Evolutionary conservation across 1,140 invertebrate genomes (phyloP).

Genomic region (Drosophila sp.): DNA sequence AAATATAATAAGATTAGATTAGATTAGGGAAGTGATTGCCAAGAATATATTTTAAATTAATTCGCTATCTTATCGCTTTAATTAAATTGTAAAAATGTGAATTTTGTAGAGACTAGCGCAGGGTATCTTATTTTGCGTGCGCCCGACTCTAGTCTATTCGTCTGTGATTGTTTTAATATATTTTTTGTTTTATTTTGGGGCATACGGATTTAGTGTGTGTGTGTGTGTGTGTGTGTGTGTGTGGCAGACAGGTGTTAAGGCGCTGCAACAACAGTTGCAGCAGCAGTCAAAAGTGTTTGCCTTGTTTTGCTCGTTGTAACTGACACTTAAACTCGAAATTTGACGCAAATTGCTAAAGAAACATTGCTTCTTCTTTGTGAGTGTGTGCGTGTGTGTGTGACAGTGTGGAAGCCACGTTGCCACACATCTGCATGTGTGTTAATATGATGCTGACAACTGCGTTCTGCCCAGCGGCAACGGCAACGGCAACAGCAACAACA

Average conservation of each 20-base stretch:
- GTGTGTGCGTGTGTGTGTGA: not conserved
- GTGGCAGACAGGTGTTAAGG: slow-evolving; percentile 47
- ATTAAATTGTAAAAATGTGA: too few species aligned
- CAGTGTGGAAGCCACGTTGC: not conserved
- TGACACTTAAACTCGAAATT: slow-evolving; percentile 82
- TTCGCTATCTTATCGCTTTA: too few species aligned
- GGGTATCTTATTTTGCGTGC: too few species aligned
- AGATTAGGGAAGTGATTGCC: too few species aligned
- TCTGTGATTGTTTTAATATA: too few species aligned
- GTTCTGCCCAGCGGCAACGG: slow-evolving; percentile 9
- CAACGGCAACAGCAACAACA: slow-evolving; percentile 23
- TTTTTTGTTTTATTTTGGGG: not conserved
- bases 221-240: slow-evolving; percentile 29
- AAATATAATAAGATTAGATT: too few species aligned
- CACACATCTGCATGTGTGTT: not conserved
- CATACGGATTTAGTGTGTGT: slow-evolving; percentile 28
- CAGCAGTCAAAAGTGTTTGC: slow-evolving; percentile 49
- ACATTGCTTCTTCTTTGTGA: slow-evolving; percentile 24
- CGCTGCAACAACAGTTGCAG: slow-evolving; percentile 21
- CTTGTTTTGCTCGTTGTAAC: slow-evolving; percentile 68
- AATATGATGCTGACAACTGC: slow-evolving; percentile 14
- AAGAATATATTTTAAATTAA: too few species aligned
- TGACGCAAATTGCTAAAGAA: slow-evolving; percentile 75
- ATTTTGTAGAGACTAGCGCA: too few species aligned
- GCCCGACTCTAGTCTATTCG: too few species aligned